Evolutionary conservation across 2,797 vertebrate species (phyloP), one percentile per base, ranked within the genome.

Genomic region (Psittacula derbiana): DNA sequence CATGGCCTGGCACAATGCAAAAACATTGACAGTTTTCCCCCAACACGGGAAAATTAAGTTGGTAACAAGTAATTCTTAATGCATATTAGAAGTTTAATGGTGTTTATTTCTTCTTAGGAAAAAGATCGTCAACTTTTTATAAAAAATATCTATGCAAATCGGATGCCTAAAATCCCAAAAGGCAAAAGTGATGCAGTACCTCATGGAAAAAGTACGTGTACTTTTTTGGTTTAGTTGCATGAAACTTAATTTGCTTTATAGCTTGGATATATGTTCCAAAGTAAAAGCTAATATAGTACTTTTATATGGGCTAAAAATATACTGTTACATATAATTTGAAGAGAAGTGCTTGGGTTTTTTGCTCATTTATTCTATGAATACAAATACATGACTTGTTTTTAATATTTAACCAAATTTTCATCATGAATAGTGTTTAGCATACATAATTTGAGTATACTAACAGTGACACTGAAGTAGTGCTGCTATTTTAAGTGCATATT

Each of bases 71-170:
- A 44, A 44, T n/a, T 73, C 31, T 85, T 53, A 31, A 36, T 16
- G 16, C 24, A 2, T 40, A 14, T 61, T 61, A 17, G 33, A 93
- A 90, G 20, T 31, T 73, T 88, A 58, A 64, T 57, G 6, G 6
- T 38, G 12, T 94, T 76, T 81, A 17, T 91, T 64, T 86, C 90
- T 97, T 93, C 92, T 94, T 81, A 99, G 98, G 97, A 98, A 66
- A 98, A 96, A 86, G 97, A 98, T 43, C 96, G 88, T n/a, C 96
- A 98, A 69, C 92, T 98, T 57, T 95, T 97, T n/a, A 82, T 95
- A 65, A 96, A 91, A 94, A 98, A 98, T 67, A 98, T 98, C 96
- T 98, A 98, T 80, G 93, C 97, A 69, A 97, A 98, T 73, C 83
- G 92, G 94, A 97, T 98, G 87, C 90, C 95, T 66, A 98, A 97